Conservation (phyloP, 2,888 invertebrate genomes). For the Drosophila silvestris region DNA sequence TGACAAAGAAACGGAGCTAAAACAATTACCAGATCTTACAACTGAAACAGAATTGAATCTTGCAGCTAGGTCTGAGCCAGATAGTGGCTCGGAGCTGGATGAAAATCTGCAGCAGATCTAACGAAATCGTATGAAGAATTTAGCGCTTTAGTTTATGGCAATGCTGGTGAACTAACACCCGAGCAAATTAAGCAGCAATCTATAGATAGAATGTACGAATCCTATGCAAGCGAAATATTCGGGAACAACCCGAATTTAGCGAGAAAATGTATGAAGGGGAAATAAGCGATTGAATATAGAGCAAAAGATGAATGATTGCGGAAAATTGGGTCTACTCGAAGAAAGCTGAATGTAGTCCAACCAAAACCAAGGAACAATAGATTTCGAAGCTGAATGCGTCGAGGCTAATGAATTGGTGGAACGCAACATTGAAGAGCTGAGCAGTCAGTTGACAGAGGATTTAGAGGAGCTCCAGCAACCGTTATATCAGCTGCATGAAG, state of each 20-base stretch:
- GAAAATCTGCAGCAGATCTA: constrained; percentile 20
- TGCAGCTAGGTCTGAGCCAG: constrained; percentile 6
- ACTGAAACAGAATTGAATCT: constrained; percentile 5
- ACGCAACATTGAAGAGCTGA: constrained; percentile 67
- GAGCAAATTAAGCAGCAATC: constrained; percentile 42
- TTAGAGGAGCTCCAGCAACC: constrained; percentile 56
- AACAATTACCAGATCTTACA: background rate
- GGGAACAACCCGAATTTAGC: constrained; percentile 22
- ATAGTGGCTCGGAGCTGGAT: constrained; percentile 39
- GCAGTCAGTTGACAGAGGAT: constrained; percentile 56
- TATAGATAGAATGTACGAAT: constrained; percentile 51
- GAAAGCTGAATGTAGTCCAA: background rate
- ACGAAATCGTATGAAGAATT: constrained; percentile 31
- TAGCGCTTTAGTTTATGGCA: constrained; percentile 11
- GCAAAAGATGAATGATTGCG: background rate
- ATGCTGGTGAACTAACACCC: background rate
- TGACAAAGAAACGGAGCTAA: background rate
- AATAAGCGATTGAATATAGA: constrained; percentile 11
- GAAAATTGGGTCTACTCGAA: background rate
- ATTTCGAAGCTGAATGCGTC: constrained; percentile 57
- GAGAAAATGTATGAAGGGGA: constrained; percentile 15
- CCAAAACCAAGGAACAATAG: constrained; percentile 38
- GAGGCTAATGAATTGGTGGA: constrained; percentile 62
- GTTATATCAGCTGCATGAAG: constrained; percentile 1
- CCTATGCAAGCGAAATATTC: constrained; percentile 28